These are phyloP conservation scores for Sinotaia quadrata DNA, from an alignment of 2,888 invertebrate species.

Conservation along the genomic window DNA sequence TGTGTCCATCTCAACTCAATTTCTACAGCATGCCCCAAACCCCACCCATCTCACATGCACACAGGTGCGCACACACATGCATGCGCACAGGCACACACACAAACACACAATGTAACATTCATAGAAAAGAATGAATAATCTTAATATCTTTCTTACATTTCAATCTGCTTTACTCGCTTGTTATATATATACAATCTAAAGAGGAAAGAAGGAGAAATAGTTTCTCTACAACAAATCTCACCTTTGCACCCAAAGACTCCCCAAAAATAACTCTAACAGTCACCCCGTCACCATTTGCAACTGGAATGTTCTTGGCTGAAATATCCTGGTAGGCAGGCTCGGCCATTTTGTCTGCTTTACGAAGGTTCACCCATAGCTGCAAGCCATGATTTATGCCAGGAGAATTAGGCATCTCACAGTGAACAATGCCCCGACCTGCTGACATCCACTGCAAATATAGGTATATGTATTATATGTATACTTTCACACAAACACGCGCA, in stretches of 20 bases:
- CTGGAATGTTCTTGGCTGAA: slow-evolving; percentile 68
- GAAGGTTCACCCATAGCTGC: slow-evolving; percentile 73
- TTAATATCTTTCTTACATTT: no score
- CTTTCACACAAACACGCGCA: no score
- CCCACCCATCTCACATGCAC: no score
- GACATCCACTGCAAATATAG: slow-evolving; percentile 70
- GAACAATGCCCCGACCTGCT: slow-evolving; percentile 71
- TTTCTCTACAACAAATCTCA: no score
- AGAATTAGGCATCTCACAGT: slow-evolving; percentile 71
- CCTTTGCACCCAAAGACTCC: slow-evolving; percentile 69
- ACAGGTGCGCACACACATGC: no score
- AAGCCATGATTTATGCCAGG: slow-evolving; percentile 57
- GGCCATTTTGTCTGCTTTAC: slow-evolving; percentile 69
- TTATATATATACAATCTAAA: no score
- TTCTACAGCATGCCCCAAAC: no score
- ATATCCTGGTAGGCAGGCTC: slow-evolving; percentile 72
- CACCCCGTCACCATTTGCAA: slow-evolving; percentile 65
- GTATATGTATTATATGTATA: not conserved
- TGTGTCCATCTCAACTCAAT: no score
- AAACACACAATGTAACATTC: not conserved
- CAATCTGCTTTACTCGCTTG: no score
- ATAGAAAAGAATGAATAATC: no score
- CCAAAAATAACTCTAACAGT: slow-evolving; percentile 71
- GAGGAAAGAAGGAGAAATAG: not conserved
- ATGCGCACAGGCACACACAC: no score